Base-by-base conservation (phyloP, 2,797 vertebrate species). In the Platalea minor region DNA sequence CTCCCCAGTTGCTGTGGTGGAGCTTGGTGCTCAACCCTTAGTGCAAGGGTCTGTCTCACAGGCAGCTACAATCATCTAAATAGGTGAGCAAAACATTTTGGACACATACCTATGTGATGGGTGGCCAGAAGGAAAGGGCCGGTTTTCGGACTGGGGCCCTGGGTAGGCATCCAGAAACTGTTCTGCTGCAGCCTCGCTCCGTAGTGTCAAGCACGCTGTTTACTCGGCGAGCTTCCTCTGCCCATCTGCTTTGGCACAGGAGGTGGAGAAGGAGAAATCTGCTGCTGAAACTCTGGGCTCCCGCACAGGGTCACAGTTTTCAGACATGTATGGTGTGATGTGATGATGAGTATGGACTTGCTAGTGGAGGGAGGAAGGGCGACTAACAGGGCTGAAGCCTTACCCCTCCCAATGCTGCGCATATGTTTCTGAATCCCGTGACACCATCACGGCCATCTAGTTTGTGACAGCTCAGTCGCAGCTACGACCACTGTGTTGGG, bases 221-320 rank as follows among this genome's bases (percentile, higher is more conserved):
- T 95, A 57, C 81, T 82, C 10, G 16, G 46, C 0, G 13, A 64
- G 85, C 75, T 92, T 93, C 82, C 85, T 88, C 79, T 95, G 81
- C 78, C 93, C 87, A 77, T 93, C 91, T 93, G 89, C 73, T 86
- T 92, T 75, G 77, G 83, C 31, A 17, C 31, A 41, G 60, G 12
- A 39, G 25, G 28, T 54, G 68, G 45, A 63, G 64, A 87, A 83
- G 29, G 75, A 91, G 68, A 91, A 95, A 94, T 94, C 72, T 92
- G 76, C 76, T 68, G 15, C 59, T 67, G 68, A 77, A 93, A 84
- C 46, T 33, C 72, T 21, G 25, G 60, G 48, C 56, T 88, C 60
- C 39, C 0, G 2, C 78, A n/a, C 13, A 53, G 57, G 69, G 28
- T 75, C 70, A 63, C 48, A 25, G 28, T 67, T 94, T 92, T 75